Evolutionary conservation across 2,113 vertebrate genomes (phyloP).

Genomic region (Pomatostomus ruficeps): DNA sequence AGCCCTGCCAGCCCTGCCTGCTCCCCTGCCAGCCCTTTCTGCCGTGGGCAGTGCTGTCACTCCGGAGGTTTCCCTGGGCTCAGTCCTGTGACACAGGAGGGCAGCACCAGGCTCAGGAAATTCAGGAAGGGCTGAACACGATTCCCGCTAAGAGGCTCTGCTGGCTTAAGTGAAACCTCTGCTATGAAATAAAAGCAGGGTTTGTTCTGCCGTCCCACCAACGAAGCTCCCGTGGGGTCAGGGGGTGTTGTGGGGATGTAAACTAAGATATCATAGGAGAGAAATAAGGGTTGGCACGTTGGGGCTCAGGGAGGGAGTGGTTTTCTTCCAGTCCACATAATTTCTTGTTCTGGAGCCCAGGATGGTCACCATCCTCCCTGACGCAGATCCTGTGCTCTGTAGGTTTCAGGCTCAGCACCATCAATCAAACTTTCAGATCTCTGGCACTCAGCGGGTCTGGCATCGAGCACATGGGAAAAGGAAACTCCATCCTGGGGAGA

Average conservation of each 20-base stretch:
- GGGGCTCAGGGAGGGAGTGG: not conserved
- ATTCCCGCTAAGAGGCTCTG: not conserved
- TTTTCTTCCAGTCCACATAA: not conserved
- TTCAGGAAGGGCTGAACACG: not conserved
- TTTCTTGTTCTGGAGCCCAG: not conserved
- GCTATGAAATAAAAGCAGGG: not conserved
- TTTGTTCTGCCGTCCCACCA: not conserved
- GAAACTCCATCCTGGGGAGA: not conserved
- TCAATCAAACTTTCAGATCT: not conserved
- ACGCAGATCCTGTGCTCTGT: fast-evolving
- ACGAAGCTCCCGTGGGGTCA: fast-evolving
- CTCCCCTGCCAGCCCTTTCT: not conserved
- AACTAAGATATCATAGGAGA: not conserved
- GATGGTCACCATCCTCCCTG: not conserved
- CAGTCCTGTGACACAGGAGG: not conserved
- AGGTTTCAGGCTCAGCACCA: not conserved
- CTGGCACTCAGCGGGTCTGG: not conserved
- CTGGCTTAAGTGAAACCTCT: not conserved
- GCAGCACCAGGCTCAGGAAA: not conserved
- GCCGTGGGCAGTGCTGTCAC: not conserved
- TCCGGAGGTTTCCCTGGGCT: not conserved
- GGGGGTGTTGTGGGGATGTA: not conserved
- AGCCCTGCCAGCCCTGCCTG: not conserved
- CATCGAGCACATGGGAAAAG: not conserved
- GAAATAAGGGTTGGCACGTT: not conserved